Evolutionary conservation across 2,888 invertebrate species (phyloP), one percentile per base, ranked within the genome.

Genomic region (Drosophila fulvimacula): DNA sequence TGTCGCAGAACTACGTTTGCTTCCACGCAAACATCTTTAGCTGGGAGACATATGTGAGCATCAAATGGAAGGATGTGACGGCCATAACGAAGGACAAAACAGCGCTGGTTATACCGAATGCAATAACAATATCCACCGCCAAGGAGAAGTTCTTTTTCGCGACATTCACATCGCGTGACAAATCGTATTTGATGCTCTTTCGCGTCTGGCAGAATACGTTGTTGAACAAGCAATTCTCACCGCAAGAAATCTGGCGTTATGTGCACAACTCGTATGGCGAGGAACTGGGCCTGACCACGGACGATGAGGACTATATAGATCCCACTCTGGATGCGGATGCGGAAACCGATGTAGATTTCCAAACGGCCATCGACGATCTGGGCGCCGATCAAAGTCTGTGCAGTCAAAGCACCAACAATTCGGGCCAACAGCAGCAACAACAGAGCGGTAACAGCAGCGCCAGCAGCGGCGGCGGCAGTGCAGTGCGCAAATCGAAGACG

Each of bases 21-120:
- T 99, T 99, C 94, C 97, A 99, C 94, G 98, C 99, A 24, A 99
- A 98, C 93, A 98, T 99, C 91, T 98, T 99, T 93, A 95, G 97
- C 88, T 99, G 98, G 98, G 98, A 98, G 93, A 98, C 98, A 7
- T 95, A 94, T 91, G 94, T 98, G 73, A 95, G 95, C 57, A 94
- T 98, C 58, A 95, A 95, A 82, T 97, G 97, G 95, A 97, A 96
- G 91, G 98, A 98, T 89, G 96, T 99, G 69, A 96, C 96, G 7
- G 95, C 97, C 55, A 97, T 99, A 91, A 98, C 98, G 44, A 99
- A 99, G 93, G 98, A 98, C 93, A 97, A 97, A 93, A 98, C 98
- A 0, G 96, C 96, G 17, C 94, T 96, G 92, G 97, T 99, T 72
- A 98, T 99, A 91, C 99, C 99, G 63, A 99, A 99, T 93, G 99